These are phyloP conservation scores for pig (Sus scrofa) DNA, from an alignment of 2,113 vertebrate species.

Conservation along the genomic window DNA sequence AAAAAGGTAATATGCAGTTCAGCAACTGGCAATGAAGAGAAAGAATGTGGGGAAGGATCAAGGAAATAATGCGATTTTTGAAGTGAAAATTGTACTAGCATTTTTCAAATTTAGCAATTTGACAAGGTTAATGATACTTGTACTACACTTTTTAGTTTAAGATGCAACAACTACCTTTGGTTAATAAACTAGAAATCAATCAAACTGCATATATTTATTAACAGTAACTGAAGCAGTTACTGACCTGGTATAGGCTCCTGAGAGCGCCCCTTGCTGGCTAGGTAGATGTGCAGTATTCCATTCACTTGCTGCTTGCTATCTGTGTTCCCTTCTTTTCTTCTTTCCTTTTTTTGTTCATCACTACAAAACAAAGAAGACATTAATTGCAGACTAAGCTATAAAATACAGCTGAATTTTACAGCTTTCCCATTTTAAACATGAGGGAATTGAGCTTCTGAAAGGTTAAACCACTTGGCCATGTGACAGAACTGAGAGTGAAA, in stretches of 20 bases:
- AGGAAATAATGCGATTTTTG: slow-evolving; percentile 62
- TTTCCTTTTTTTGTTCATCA: background rate
- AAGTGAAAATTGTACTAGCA: slow-evolving; percentile 61
- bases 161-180: slow-evolving; percentile 15
- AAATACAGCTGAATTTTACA: background rate
- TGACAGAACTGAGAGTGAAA: background rate
- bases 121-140: slow-evolving; percentile 70
- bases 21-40: slow-evolving; percentile 39
- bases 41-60: background rate
- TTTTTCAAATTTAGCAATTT: slow-evolving; percentile 70
- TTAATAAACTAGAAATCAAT: slow-evolving; percentile 53
- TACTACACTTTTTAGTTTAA: slow-evolving; percentile 34
- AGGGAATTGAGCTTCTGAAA: background rate
- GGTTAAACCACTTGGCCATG: background rate
- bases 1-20: slow-evolving; percentile 68
- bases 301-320: fast-evolving
- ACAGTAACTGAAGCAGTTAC: background rate
- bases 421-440: background rate
- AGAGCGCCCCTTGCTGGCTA: fast-evolving
- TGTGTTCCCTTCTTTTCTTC: background rate
- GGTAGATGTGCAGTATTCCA: fast-evolving
- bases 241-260: background rate
- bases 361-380: background rate
- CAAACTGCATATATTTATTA: background rate
- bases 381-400: background rate